Evolutionary conservation across 2,113 vertebrate species (phyloP).

Genomic region (Narcine bancroftii): DNA sequence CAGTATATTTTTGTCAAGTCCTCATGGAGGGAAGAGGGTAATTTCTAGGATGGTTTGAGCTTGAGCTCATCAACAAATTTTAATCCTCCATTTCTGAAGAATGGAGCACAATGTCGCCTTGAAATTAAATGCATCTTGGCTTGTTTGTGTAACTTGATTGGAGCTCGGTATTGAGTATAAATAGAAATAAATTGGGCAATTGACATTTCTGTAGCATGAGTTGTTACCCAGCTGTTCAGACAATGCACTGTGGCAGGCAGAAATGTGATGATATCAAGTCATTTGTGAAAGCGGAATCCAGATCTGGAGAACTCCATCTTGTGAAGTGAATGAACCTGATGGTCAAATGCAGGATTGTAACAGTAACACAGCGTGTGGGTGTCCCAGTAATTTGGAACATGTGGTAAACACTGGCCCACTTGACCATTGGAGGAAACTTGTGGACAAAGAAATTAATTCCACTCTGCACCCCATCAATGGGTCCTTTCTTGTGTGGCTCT

Average conservation of each 20-base stretch:
- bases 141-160: background rate
- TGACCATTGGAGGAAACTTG: background rate
- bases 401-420: background rate
- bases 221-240: constrained; percentile 8
- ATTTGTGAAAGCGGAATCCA: background rate
- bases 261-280: constrained; percentile 2
- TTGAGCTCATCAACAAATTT: background rate
- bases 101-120: background rate
- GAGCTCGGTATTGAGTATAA: background rate
- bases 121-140: background rate
- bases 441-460: background rate
- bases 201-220: constrained; percentile 12
- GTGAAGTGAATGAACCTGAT: background rate
- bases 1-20: background rate
- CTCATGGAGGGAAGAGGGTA: background rate
- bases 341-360: constrained; percentile 22
- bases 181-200: background rate
- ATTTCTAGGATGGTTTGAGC: background rate
- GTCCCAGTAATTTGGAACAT: background rate
- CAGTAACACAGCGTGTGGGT: constrained; percentile 19
- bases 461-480: background rate
- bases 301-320: background rate
- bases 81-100: background rate
- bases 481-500: background rate
- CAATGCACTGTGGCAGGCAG: background rate